Base-by-base conservation (phyloP, 2,113 vertebrate genomes). In the Lagopus muta region DNA sequence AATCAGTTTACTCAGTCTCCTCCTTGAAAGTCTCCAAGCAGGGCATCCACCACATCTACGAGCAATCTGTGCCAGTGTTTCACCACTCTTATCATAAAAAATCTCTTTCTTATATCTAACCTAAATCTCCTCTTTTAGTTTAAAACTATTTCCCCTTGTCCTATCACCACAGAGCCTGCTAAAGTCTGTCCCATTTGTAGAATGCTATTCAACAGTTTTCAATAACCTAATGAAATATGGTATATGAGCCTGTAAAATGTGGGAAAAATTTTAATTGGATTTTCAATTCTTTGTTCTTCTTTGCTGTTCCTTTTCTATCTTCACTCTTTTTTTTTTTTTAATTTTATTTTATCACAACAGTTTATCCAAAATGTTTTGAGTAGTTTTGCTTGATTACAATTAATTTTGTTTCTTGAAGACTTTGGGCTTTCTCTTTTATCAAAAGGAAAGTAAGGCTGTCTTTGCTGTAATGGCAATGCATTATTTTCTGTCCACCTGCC, bases 231-330 rank as follows among this genome's bases (percentile, higher is more conserved):
- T 80, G 16, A 62, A 62, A 60, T 45, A 58, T 50, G 30, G 19
- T 6, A 18, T 45, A 71, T 0, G 0, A 75, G 14, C 3, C 27
- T 32, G 27, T 47, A 77, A 1, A 67, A 81, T 34, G 8, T n/a
- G 38, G n/a, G 38, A 88, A 32, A 15, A 61, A n/a, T 48, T 84
- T 92, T 82, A 17, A 76, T 8, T n/a, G 10, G 10, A 52, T 45
- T 48, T 61, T 76, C 28, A 88, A 55, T 1, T 10, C 34, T 82
- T 45, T 61, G 0, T 22, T 80, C 7, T n/a, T 74, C 8, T 22
- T 61, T 22, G 4, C 43, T 50, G 19, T 28, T 5, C 2, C 7
- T 55, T 4, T 61, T 45, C 5, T 70, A 7, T 16, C 5, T 73
- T 0, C 4, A 32, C 57, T 62, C 0, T 17, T 36, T 76, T 86